Evolutionary conservation across 2,888 invertebrate species (phyloP), one percentile per base, ranked within the genome.

Genomic region (Tiliacea aurago): DNA sequence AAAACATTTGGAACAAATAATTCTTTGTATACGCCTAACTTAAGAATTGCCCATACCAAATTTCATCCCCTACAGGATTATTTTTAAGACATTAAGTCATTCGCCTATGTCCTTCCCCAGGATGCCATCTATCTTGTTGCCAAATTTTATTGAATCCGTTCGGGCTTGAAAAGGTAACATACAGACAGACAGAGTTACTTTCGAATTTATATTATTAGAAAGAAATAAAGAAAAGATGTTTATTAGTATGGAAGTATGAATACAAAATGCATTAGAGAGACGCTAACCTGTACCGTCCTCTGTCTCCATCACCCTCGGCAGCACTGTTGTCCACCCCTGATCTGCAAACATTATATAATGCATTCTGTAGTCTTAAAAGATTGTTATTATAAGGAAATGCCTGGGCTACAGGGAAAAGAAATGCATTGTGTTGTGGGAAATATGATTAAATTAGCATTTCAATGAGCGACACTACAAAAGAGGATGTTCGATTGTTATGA

Each of bases 291-390:
- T 93, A 95, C 73, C 94, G 88, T 7, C 86, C 91, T 33, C 92
- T 80, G 76, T 95, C 94, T 18, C 90, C 91, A 84, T 94, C 94
- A 0, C 94, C 94, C 73, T 95, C 94, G 0, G 91, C 93, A 0
- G 94, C 94, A 68, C 93, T 93, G 88, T 92, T 93, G 73, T 94
- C 94, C 28, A 84, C 89, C 2, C 90, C 91, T 43, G 80, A 83
- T 53, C 94, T 93, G 89, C 1, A 71, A 70, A 53, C 5, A 43
- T 53, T 43, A 33, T 43, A 33, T 41, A 71, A 45, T 37, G 6
- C 13, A 49, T n/a, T 61, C 9, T 45, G 41, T 23, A 20, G 13
- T 51, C n/a, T 68, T 45, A 45, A 37, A 37, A 53, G 0, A 15
- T 59, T 49, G 4, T 28, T 23, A 0, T 15, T n/a, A 9, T 5